These are phyloP conservation scores for Leucozona laternaria DNA, from an alignment of 2,888 invertebrate genomes.

Conservation along the genomic window DNA sequence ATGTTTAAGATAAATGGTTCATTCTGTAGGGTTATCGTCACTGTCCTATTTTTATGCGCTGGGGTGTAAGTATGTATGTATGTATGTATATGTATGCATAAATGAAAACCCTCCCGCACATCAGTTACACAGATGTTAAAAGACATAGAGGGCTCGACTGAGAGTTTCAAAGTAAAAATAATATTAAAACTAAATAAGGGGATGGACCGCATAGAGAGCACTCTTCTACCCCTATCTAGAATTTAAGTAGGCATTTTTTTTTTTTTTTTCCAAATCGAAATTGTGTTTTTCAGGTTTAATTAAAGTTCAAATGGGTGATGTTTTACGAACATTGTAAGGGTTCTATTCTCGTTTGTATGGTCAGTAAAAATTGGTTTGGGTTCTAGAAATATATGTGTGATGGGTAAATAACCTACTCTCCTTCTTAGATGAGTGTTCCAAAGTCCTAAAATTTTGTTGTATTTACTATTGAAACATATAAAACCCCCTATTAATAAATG, in stretches of 20 bases:
- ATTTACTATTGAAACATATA: too few relatives aligned
- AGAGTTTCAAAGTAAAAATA: conserved; percentile 57
- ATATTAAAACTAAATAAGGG: conserved; percentile 45
- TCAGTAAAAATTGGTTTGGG: not conserved
- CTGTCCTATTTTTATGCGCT: not conserved
- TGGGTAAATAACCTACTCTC: too few relatives aligned
- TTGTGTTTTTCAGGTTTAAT: not conserved
- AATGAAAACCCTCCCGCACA: not conserved
- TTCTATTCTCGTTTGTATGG: not conserved
- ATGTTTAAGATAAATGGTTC: too few relatives aligned
- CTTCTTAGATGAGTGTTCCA: too few relatives aligned
- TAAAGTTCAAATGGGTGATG: not conserved
- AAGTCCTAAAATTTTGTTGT: too few relatives aligned
- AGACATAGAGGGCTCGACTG: conserved; percentile 19
- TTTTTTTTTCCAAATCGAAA: not conserved
- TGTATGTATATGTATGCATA: not conserved
- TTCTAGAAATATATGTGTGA: not conserved
- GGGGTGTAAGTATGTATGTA: not conserved
- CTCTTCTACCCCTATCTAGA: not conserved
- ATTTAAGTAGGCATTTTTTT: not conserved
- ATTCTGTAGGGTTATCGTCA: too few relatives aligned
- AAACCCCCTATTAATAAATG: too few relatives aligned
- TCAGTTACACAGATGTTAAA: conserved; percentile 30
- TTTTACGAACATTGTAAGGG: not conserved
- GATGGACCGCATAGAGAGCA: conserved; percentile 28